Base-by-base conservation (phyloP, 2,888 invertebrate genomes). In the Tortricodes alternella region DNA sequence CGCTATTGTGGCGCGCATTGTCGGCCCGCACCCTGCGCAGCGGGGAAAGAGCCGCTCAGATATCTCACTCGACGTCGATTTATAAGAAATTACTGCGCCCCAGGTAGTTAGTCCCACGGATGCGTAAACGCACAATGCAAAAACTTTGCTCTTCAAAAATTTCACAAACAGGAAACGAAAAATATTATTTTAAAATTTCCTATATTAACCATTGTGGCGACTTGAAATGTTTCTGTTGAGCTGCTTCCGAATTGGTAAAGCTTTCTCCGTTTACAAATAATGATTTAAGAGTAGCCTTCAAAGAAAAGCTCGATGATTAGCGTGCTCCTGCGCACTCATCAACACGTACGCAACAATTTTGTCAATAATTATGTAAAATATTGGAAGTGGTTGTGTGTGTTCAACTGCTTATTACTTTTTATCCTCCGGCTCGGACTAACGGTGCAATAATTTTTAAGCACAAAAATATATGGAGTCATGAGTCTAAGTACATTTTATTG, bases 51-150 rank as follows among this genome's bases (percentile, higher is more conserved):
- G 72, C 73, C 68, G 68, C 69, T 68, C 73, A 79, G 79, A 86
- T 85, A 86, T 89, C 89, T 89, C 87, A 90, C 89, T 90, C 79
- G 85, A 89, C 89, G 81, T 87, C 89, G 79, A 89, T 90, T 89
- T 86, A 87, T 89, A 85, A 84, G 88, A 80, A 86, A 89, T 89
- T 85, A 88, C 81, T 65, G 68, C 83, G 67, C 85, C 73, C 77
- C 89, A 89, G 89, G 89, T 89, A 89, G 80, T 68, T 67, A 78
- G 87, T 89, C 89, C 79, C 88, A 89, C 89, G 89, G 80, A 77
- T 77, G 70, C 73, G 62, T 69, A 66, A 21, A 65, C 68, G 74
- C 63, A 80, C 79, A 83, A 80, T 81, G 78, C 78, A 84, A 83
- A 83, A 87, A 84, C 78, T 77, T 72, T 65, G 67, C 79, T 74